These are phyloP conservation scores for Cyprinella venusta DNA, from an alignment of 2,797 vertebrate genomes.

Conservation along the genomic window DNA sequence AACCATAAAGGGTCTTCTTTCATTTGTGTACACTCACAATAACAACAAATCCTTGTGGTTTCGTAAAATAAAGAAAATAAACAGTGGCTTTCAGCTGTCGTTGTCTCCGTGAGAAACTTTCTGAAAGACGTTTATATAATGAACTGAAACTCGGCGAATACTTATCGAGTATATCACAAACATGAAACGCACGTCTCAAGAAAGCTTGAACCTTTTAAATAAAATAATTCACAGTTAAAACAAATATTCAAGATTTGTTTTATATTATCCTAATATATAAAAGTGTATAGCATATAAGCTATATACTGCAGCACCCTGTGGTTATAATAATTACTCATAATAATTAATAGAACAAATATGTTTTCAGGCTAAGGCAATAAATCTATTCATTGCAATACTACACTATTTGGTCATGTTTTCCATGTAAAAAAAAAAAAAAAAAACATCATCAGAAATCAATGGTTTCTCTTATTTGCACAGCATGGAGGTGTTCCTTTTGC, in stretches of 20 bases:
- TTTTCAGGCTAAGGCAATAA: slow-evolving; percentile 73
- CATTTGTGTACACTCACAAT: no score
- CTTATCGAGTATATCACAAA: no score
- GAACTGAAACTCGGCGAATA: no score
- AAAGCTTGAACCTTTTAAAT: no score
- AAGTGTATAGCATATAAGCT: neutral
- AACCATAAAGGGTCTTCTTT: no score
- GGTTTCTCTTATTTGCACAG: slow-evolving; percentile 49
- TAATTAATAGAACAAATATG: slow-evolving; percentile 63
- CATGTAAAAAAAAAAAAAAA: slow-evolving; percentile 69
- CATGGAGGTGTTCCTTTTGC: slow-evolving; percentile 47
- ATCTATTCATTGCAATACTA: slow-evolving; percentile 70
- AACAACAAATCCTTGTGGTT: no score
- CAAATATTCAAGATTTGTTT: neutral
- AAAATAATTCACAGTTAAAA: no score
- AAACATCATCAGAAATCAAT: slow-evolving; percentile 63
- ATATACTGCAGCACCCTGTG: neutral
- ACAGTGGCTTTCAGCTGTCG: no score
- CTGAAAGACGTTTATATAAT: no score
- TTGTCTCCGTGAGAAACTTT: no score
- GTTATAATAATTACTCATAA: neutral
- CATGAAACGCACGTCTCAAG: no score
- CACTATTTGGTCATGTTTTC: slow-evolving; percentile 79
- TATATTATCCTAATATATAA: neutral
- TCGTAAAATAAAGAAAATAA: no score